A percentile compares a stretch with the other conserved stretches of the same genome.
phyloP scores from a whole-genome alignment of 2,113 vertebrate species.

The Capreolus pygargus region DNA sequence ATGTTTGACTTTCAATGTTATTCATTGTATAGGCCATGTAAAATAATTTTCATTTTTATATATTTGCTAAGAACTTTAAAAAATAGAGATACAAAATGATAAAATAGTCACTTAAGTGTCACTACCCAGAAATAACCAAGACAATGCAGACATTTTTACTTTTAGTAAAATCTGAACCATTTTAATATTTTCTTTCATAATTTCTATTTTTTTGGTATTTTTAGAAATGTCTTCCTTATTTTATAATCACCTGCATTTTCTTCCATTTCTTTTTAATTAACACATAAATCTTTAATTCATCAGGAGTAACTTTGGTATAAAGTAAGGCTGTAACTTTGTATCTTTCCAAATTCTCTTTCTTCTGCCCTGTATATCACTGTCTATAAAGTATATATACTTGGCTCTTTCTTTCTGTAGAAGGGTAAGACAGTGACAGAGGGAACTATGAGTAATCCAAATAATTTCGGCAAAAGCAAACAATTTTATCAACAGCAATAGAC shows the following conservation, averaged over 20 bases:
- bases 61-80: neutral
- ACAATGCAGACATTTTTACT: neutral
- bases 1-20: neutral
- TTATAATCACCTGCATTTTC: neutral
- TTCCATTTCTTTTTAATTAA: neutral
- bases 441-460: neutral
- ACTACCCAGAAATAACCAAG: neutral
- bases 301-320: neutral
- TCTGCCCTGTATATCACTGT: neutral
- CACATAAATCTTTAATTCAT: neutral
- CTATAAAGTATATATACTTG: neutral
- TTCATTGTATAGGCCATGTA: neutral
- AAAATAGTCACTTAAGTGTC: neutral
- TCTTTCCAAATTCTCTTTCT: neutral
- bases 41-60: neutral
- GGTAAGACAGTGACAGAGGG: neutral
- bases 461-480: neutral
- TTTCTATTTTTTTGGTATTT: neutral
- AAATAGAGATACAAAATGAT: neutral
- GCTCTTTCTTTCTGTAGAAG: neutral
- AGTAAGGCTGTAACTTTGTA: neutral
- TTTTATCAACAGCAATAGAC: neutral
- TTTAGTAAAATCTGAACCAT: neutral
- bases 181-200: neutral
- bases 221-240: neutral